Base-by-base conservation (phyloP, 2,797 vertebrate genomes). In the Podarcis lilfordi region DNA sequence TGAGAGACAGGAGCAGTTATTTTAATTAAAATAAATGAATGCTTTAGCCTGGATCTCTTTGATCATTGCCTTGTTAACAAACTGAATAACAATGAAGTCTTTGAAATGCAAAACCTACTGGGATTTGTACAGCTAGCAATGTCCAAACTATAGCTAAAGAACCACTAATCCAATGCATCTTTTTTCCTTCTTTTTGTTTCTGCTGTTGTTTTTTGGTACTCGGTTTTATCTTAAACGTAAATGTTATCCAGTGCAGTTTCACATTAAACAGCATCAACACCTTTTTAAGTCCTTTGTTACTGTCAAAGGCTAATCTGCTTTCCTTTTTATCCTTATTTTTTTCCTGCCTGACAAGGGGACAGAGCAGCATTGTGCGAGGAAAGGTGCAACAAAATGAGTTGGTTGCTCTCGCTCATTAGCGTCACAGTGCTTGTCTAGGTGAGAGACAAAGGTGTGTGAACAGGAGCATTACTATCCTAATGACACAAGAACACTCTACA, bases 21-120 rank as follows among this genome's bases (percentile, higher is more conserved):
- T 95, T 95, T 94, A 95, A 96, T 96, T 97, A 94, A 96, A 96
- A 95, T 92, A 96, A 96, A 95, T 94, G 89, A 93, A 88, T 91
- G 85, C 80, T 95, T 96, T 94, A 93, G 87, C 85, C 82, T 86
- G 32, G 77, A 64, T 91, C 93, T 88, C 91, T 96, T 92, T 95
- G 91, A 95, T 95, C 93, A 90, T 78, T 93, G 80, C 91, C 93
- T 93, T 94, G 92, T 95, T 96, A 95, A 94, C 93, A 95, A 96
- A 95, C 88, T 84, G 96, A 95, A 92, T 95, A 96, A 95, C 92
- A 96, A 95, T 89, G 91, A 91, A 94, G 79, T 75, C 80, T 94
- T 93, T 75, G 1, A 96, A 95, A 40, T 91, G 82, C 27, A 88
- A 91, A 25, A 76, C 89, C 87, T 86, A 74, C 19, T 89, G 91